Conservation (phyloP, 2,888 invertebrate species). For the Drosophila emarginata region DNA sequence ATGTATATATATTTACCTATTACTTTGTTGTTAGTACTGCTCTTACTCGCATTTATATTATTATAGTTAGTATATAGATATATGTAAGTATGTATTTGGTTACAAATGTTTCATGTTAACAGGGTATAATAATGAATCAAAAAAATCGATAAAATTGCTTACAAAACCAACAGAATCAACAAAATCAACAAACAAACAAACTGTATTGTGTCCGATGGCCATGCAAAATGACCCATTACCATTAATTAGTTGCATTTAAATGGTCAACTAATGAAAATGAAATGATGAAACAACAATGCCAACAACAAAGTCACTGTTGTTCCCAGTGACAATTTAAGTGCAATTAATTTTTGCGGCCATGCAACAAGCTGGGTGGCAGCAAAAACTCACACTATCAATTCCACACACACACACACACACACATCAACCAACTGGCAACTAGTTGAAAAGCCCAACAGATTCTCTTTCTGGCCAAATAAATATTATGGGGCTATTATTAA, state of each 20-base stretch:
- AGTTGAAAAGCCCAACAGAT: slow-evolving; percentile 39
- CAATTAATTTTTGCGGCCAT: slow-evolving; percentile 69
- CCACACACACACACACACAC: neutral
- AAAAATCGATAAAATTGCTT: slow-evolving; percentile 72
- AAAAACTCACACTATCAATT: neutral
- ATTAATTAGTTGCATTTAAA: slow-evolving; percentile 75
- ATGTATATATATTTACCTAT: too few species aligned
- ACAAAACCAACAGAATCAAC: slow-evolving; percentile 58
- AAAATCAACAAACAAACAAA: slow-evolving; percentile 75
- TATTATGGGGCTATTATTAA: slow-evolving; percentile 67
- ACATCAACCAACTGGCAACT: neutral
- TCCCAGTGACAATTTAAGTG: slow-evolving; percentile 73
- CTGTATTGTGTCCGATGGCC: slow-evolving; percentile 61
- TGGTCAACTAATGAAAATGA: slow-evolving; percentile 57
- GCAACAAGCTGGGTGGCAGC: slow-evolving; percentile 60
- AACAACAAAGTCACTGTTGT: slow-evolving; percentile 53
- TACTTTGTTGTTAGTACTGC: too few species aligned
- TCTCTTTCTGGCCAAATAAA: slow-evolving; percentile 49
- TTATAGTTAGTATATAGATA: too few species aligned
- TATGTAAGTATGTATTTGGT: neutral
- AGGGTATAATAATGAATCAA: slow-evolving; percentile 22
- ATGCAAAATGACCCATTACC: slow-evolving; percentile 77
- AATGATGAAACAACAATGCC: slow-evolving; percentile 47
- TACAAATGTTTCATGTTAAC: slow-evolving; percentile 51
- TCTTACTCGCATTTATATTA: too few species aligned